Evolutionary conservation across 2,113 vertebrate species (phyloP), one percentile per base, ranked within the genome.

Genomic region (Dendrocopos noguchii): DNA sequence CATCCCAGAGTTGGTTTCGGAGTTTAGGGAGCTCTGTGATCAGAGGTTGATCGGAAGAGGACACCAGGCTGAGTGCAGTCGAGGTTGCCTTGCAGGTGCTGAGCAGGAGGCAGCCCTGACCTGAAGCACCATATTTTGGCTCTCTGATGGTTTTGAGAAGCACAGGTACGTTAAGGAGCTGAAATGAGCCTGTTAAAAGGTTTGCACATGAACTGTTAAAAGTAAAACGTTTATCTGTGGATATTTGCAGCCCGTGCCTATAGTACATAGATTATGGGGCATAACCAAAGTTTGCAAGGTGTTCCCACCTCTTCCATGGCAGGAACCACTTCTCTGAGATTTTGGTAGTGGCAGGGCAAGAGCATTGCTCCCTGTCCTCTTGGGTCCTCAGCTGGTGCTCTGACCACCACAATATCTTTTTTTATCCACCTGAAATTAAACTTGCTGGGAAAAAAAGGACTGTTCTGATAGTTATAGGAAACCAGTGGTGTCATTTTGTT

Each of bases 321-420:
- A 2, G 29, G 25, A 68, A 57, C 10, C 55, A 50, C n/a, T 55
- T 52, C 34, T 34, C 55, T 13, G 17, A 28, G 27, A 15, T n/a
- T 9, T 79, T 42, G 25, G 6, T 34, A 63, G 67, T 67, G 34
- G 55, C 34, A 61, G 44, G 27, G 33, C 14, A 57, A 28, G 65
- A 24, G 9, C 33, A 15, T 33, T 57, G 59, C 15, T 61, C 18
- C 27, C 10, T 28, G 24, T 61, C 19, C 9, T 53, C 25, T 33
- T 67, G 31, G 15, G 12, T 65, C 44, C 2, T 0, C 0, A 1
- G 9, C 1, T 78, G 24, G 4, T 60, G 42, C 66, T 81, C 21
- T 60, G 31, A 36, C 12, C 28, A 13, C 66, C 4, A 7, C 2
- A 1, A 47, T 14, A 14, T 9, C 39, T 18, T 55, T 88, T 90